A percentile compares a stretch with the other conserved stretches of the same genome.
These are phyloP conservation scores for Erannis defoliaria DNA, from an alignment of 2,888 invertebrate genomes.

Conservation along the genomic window DNA sequence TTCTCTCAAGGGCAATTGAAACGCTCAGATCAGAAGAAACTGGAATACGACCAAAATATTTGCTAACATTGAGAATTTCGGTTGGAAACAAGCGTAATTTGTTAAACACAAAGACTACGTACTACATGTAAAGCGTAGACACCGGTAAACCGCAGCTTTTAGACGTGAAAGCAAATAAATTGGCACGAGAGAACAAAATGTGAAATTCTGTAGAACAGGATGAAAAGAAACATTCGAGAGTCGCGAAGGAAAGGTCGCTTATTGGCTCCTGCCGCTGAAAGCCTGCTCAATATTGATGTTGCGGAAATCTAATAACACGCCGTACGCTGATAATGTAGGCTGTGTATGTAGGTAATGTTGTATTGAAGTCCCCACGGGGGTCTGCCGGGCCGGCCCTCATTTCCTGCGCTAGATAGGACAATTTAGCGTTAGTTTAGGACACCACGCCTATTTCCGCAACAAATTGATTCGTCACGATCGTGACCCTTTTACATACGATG, in stretches of 20 bases:
- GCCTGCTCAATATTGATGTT: constrained; percentile 58
- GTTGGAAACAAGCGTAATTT: constrained; percentile 16
- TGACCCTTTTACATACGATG: constrained; percentile 8
- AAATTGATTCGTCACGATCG: constrained; percentile 23
- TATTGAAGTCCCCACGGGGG: constrained; percentile 26
- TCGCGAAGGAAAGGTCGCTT: constrained; percentile 53
- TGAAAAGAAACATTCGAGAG: constrained; percentile 43
- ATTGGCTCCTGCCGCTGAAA: constrained; percentile 65
- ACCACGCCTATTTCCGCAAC: constrained; percentile 16
- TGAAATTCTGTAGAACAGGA: constrained; percentile 37
- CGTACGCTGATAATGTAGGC: constrained; percentile 25
- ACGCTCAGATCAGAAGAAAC: constrained; percentile 2
- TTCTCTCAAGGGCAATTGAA: neutral
- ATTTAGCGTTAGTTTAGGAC: constrained; percentile 31
- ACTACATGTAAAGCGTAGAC: constrained; percentile 1
- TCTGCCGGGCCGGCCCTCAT: constrained; percentile 28
- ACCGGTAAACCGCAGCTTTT: constrained; percentile 19
- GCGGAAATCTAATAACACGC: constrained; percentile 64
- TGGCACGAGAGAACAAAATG: constrained; percentile 39
- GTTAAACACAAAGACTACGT: constrained; percentile 5
- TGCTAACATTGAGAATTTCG: constrained; percentile 12
- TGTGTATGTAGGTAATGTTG: constrained; percentile 30
- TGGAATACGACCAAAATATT: constrained; percentile 8
- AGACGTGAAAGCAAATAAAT: constrained; percentile 37
- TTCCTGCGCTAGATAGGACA: constrained; percentile 37